These are phyloP conservation scores for Drosophila nigricruria DNA, from an alignment of 2,888 invertebrate genomes.

Conservation along the genomic window DNA sequence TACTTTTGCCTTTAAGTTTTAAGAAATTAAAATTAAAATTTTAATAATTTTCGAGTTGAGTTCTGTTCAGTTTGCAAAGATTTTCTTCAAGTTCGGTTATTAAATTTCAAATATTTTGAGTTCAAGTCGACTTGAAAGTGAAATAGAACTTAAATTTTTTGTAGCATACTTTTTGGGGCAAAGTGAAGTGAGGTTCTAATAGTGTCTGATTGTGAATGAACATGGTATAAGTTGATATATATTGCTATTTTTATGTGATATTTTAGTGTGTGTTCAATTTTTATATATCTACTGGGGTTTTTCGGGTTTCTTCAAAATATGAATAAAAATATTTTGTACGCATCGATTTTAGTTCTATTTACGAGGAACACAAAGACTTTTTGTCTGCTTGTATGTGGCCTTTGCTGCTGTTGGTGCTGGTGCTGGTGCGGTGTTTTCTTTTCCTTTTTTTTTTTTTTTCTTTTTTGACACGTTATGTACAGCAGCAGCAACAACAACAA, in stretches of 20 bases:
- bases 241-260: neutral
- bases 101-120: neutral
- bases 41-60: neutral
- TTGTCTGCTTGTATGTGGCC: constrained; percentile 50
- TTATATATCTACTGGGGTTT: neutral
- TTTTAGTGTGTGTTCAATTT: too few species aligned
- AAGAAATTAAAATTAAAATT: neutral
- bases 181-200: neutral
- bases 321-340: neutral
- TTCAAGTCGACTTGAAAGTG: constrained; percentile 20
- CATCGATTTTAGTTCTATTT: constrained; percentile 72
- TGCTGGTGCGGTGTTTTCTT: constrained; percentile 1
- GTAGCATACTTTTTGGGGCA: constrained; percentile 29
- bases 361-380: constrained; percentile 45
- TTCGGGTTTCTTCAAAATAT: neutral
- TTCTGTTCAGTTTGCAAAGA: neutral
- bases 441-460: neutral
- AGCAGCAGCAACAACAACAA: constrained; percentile 34
- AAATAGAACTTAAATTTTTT: constrained; percentile 16
- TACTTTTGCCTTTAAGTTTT: neutral
- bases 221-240: neutral
- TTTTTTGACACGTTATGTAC: constrained; percentile 66
- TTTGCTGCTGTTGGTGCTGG: constrained; percentile 11
- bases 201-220: neutral
- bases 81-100: neutral